Evolutionary conservation across 1,140 invertebrate genomes (phyloP), one percentile per base, ranked within the genome.

Genomic region (Scaptomyza montana): DNA sequence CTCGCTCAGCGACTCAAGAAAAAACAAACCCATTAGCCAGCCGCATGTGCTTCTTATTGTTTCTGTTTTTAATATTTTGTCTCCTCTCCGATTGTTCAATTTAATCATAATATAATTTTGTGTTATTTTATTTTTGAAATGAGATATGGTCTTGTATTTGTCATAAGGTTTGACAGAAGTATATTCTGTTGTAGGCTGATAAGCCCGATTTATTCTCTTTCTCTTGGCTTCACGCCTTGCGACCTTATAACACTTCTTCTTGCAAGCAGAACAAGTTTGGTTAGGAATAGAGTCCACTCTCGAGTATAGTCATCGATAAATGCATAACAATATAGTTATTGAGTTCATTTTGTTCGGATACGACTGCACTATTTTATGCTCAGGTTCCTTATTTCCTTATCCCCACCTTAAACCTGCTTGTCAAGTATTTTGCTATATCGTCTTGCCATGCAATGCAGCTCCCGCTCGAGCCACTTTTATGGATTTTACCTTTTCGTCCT

Each of bases 391-490:
- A 53, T 50, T 82, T 45, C 56, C 45, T 39, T 51, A 53, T 50
- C 51, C 46, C 33, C 30, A 45, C 45, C 6, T 36, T 33, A 16
- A 46, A 55, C 9, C 25, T 13, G 9, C 30, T 3, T 53, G 55
- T 59, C 77, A 71, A 50, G 69, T 66, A 80, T 80, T 82, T 82
- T 78, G 62, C 82, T 67, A 87, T 89, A 84, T 73, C 76, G 74
- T 72, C 84, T 87, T 80, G 84, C 84, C 84, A 87, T 87, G 84
- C 82, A 81, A 86, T 39, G 16, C 19, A 46, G 51, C 43, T n/a
- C 7, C 51, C 33, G 28, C 55, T 81, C 55, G 60, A 80, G 79
- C 53, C 45, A 72, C 76, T 75, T 67, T 77, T 70, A 63, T 50
- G 72, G 78, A 57, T 46, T 74, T 64, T 50, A 49, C 56, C 66